phyloP scores from a whole-genome alignment of 1,140 invertebrate species.

The Agraylea sexmaculata region DNA sequence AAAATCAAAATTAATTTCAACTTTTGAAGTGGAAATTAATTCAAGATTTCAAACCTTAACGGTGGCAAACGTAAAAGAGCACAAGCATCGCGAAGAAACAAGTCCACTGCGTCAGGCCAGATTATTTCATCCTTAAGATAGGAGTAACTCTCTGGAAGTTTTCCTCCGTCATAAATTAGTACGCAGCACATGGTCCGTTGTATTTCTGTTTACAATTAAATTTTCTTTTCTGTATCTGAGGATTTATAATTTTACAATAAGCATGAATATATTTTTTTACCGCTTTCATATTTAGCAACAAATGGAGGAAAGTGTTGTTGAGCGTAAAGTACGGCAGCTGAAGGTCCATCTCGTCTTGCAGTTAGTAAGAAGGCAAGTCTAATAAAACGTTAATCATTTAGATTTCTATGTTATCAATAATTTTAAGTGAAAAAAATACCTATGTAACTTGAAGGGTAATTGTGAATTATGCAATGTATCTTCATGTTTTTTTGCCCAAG shows the following conservation, averaged over 20 bases:
- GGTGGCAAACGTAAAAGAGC: conserved; percentile 65
- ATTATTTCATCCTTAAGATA: conserved; percentile 16
- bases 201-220: no score
- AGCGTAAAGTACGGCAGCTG: conserved; percentile 73
- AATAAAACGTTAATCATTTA: conserved; percentile 48
- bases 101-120: conserved; percentile 64
- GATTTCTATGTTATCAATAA: no score
- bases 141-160: conserved; percentile 12
- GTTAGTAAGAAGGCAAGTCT: conserved; percentile 27
- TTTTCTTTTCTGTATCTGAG: neutral
- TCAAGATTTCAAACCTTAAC: conserved; percentile 60
- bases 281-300: conserved; percentile 69
- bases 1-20: conserved; percentile 2
- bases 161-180: conserved; percentile 16
- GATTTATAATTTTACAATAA: neutral
- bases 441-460: conserved; percentile 35
- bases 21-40: conserved; percentile 58
- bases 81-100: conserved; percentile 89
- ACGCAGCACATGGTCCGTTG: conserved; percentile 18
- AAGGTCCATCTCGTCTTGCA: conserved; percentile 28
- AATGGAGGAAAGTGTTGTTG: conserved; percentile 74
- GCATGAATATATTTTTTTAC: conserved; percentile 30
- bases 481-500: conserved; percentile 58
- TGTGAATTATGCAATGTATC: conserved; percentile 42
- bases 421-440: no score